Percentiles rank a stretch among this genome's conserved stretches.
Conservation (phyloP, 2,113 vertebrate species). For the Thryonomys swinderianus region DNA sequence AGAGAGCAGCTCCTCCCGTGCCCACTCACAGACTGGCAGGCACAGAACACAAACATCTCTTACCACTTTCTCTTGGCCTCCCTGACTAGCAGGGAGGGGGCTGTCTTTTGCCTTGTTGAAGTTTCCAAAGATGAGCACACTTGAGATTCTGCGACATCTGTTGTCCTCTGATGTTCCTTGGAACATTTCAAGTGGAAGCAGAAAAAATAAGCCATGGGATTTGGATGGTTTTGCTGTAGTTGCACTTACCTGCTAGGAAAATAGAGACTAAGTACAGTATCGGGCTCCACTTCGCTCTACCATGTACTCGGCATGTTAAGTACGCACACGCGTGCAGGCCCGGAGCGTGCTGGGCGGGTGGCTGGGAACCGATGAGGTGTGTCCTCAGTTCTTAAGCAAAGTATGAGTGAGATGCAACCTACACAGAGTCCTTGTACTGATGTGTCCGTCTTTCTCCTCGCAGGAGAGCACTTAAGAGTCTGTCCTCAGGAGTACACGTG, state of each 20-base stretch:
- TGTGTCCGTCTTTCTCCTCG: slow-evolving; percentile 58
- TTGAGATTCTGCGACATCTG: neutral
- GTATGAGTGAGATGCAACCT: neutral
- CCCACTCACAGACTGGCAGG: neutral
- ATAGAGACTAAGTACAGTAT: neutral
- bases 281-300: neutral
- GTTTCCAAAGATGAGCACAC: slow-evolving; percentile 59
- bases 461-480: slow-evolving; percentile 94
- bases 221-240: neutral
- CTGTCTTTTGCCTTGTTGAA: neutral
- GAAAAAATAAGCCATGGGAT: neutral
- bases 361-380: no score
- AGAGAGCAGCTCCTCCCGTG: neutral
- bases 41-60: neutral
- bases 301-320: neutral
- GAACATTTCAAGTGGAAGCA: slow-evolving; percentile 57
- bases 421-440: neutral
- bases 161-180: slow-evolving; percentile 46
- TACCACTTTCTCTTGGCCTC: neutral
- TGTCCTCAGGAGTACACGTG: slow-evolving; percentile 95
- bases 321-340: neutral
- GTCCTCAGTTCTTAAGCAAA: neutral
- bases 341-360: accelerated
- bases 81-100: neutral
- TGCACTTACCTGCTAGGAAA: neutral